A percentile compares a stretch with the other conserved stretches of the same genome.
Evolutionary conservation across 2,888 invertebrate genomes (phyloP).

Genomic region (Cerastis leucographa): DNA sequence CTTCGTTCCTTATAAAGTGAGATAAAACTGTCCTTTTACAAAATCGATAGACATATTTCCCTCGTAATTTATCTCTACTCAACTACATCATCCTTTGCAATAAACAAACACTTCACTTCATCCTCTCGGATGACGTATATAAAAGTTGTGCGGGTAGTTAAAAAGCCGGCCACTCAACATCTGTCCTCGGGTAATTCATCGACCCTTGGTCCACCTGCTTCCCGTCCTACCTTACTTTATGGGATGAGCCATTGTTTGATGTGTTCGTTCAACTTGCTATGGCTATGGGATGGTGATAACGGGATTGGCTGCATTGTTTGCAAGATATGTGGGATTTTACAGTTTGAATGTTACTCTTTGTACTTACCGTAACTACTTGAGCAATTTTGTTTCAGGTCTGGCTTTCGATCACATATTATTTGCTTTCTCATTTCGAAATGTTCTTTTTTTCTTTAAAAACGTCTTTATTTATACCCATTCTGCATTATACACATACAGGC

Average conservation of each 20-base stretch:
- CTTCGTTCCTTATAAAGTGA: background rate
- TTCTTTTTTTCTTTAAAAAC: background rate
- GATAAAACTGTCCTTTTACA: background rate
- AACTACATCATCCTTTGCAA: constrained; percentile 18
- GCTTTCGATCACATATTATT: background rate
- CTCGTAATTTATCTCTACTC: background rate
- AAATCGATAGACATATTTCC: background rate
- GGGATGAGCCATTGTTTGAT: constrained; percentile 45
- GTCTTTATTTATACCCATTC: background rate
- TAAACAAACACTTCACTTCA: constrained; percentile 36
- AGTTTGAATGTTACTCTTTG: background rate
- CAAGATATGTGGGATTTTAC: background rate
- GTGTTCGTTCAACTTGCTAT: constrained; percentile 28
- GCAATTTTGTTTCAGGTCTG: background rate
- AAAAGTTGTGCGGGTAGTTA: constrained; percentile 58
- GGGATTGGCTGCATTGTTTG: background rate
- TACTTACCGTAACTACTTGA: background rate
- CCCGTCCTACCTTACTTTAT: constrained; percentile 67
- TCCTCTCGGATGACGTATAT: constrained; percentile 43
- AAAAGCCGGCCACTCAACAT: constrained; percentile 70
- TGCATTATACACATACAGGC: background rate
- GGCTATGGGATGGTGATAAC: background rate
- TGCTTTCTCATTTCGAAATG: background rate
- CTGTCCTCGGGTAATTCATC: constrained; percentile 75
- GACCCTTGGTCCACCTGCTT: constrained; percentile 82